Evolutionary conservation across 2,888 invertebrate species (phyloP).

Genomic region (Coenonympha arcania): DNA sequence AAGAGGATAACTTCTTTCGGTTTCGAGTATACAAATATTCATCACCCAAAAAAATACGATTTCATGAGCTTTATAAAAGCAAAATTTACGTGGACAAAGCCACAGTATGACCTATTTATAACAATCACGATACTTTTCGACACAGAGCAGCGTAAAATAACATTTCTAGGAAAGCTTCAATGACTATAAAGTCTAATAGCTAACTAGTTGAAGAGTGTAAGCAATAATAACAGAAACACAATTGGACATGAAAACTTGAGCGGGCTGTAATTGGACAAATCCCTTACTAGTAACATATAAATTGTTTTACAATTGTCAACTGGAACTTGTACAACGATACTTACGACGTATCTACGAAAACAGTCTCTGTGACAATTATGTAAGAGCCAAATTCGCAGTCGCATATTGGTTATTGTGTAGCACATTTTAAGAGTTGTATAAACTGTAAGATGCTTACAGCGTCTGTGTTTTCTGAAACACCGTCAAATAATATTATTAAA

Average conservation of each 20-base stretch:
- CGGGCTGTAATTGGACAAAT: conserved; percentile 25
- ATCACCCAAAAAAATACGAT: no score
- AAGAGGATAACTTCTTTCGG: no score
- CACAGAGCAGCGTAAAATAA: neutral
- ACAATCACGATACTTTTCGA: no score
- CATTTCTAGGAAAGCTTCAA: neutral
- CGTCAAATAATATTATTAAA: conserved; percentile 12
- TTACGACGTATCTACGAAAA: neutral
- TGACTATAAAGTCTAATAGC: neutral
- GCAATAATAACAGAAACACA: conserved; percentile 8
- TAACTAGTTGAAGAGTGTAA: neutral
- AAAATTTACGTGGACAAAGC: no score
- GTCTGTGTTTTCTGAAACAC: conserved; percentile 7
- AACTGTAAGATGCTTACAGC: conserved; percentile 17
- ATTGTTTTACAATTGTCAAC: conserved; percentile 23
- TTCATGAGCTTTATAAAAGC: no score
- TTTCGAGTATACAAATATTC: no score
- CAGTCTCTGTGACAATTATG: neutral
- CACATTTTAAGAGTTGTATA: conserved; percentile 12
- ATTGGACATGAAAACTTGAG: conserved; percentile 20
- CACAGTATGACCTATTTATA: no score
- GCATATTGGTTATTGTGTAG: neutral
- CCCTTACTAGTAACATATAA: conserved; percentile 20
- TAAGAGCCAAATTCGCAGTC: conserved; percentile 5
- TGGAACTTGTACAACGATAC: neutral